Percentiles rank a stretch among this genome's conserved stretches.
phyloP scores from a whole-genome alignment of 2,888 invertebrate genomes.

The Bimastos eiseni region DNA sequence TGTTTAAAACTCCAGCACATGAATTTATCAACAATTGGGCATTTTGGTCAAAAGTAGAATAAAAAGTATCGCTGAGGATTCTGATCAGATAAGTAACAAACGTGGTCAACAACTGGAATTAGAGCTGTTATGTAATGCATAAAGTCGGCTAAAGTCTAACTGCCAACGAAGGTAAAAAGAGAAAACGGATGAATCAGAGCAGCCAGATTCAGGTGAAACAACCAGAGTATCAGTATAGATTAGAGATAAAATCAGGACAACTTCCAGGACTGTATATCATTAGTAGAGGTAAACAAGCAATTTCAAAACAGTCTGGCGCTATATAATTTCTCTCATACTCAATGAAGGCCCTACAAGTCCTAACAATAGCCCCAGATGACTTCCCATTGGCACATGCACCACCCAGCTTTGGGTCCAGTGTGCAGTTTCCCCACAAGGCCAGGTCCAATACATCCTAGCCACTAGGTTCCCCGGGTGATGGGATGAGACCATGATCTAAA shows the following conservation, averaged over 20 bases:
- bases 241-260: neutral
- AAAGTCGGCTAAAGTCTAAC: neutral
- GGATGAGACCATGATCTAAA: no score
- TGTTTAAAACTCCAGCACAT: neutral
- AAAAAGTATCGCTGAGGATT: neutral
- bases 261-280: neutral
- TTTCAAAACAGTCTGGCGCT: no score
- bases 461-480: no score
- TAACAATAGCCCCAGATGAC: no score
- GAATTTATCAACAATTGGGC: neutral
- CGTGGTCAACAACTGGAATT: neutral
- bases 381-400: no score
- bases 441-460: no score
- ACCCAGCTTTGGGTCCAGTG: no score
- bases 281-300: neutral
- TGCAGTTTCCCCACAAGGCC: no score
- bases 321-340: no score
- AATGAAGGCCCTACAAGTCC: no score
- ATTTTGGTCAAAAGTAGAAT: neutral
- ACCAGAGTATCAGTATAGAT: neutral
- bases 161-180: neutral
- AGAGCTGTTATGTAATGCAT: neutral
- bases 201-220: neutral
- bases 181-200: neutral
- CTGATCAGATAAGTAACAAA: neutral